These are phyloP conservation scores for Ferrisia virgata DNA, from an alignment of 2,888 invertebrate genomes.

Conservation along the genomic window DNA sequence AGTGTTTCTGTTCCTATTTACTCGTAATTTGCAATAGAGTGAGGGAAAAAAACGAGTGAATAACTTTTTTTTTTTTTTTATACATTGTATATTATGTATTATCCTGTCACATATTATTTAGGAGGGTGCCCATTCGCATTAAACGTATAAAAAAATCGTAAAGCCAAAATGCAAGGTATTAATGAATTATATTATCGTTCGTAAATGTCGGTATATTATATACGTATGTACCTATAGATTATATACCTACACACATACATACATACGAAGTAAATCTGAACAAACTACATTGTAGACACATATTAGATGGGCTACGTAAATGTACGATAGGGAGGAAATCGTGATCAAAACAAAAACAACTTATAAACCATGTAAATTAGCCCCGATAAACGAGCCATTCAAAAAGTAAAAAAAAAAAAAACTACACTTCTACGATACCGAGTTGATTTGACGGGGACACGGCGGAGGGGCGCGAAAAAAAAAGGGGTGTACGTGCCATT, in stretches of 20 bases:
- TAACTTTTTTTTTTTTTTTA: background rate
- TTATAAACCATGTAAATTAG: background rate
- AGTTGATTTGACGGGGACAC: background rate
- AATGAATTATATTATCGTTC: background rate
- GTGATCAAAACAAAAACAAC: constrained; percentile 17
- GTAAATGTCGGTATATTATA: too few species aligned
- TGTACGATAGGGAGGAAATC: background rate
- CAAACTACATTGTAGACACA: too few species aligned
- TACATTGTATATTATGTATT: background rate
- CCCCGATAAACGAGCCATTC: background rate
- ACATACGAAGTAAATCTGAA: too few species aligned
- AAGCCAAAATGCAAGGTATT: background rate
- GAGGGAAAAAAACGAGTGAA: background rate
- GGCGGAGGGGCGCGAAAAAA: background rate
- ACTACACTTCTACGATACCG: background rate
- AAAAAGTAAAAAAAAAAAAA: background rate
- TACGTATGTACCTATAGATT: too few species aligned
- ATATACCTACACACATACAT: background rate
- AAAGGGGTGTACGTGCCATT: constrained; percentile 19
- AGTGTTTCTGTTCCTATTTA: background rate
- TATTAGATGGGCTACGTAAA: too few species aligned
- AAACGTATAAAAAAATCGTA: background rate
- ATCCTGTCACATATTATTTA: background rate
- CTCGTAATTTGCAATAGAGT: background rate
- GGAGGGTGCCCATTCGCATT: background rate